A percentile compares a stretch with the other conserved stretches of the same genome.
These are phyloP conservation scores for Ormia ochracea DNA, from an alignment of 2,888 invertebrate genomes.

Conservation along the genomic window DNA sequence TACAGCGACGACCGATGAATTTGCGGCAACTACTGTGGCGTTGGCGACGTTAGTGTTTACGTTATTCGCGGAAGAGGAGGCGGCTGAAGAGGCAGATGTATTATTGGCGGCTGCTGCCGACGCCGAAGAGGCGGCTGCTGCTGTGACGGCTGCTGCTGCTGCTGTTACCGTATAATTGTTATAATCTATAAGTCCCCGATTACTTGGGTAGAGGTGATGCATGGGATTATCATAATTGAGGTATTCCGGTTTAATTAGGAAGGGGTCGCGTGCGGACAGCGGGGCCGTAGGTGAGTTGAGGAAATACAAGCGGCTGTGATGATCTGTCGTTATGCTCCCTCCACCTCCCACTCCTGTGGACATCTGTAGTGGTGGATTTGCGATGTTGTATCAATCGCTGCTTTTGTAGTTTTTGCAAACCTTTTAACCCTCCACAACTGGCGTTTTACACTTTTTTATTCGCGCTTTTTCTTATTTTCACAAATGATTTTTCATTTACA, in stretches of 20 bases:
- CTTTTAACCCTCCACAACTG: slow-evolving; percentile 43
- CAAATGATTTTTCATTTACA: slow-evolving; percentile 35
- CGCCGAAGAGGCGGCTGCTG: slow-evolving; percentile 60
- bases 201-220: slow-evolving; percentile 74
- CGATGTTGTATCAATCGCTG: slow-evolving; percentile 66
- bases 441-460: slow-evolving; percentile 28
- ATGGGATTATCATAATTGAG: slow-evolving; percentile 75
- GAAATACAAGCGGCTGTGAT: slow-evolving; percentile 74
- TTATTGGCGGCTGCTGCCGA: slow-evolving; percentile 56
- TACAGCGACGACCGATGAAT: slow-evolving; percentile 62
- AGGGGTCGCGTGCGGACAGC: slow-evolving; percentile 71
- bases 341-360: slow-evolving; percentile 76
- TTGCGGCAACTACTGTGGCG: slow-evolving; percentile 68
- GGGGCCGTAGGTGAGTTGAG: slow-evolving; percentile 73
- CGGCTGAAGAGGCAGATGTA: slow-evolving; percentile 63
- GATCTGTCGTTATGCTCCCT: slow-evolving; percentile 75
- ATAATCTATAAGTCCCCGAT: slow-evolving; percentile 73
- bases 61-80: slow-evolving; percentile 60
- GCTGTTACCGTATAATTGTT: slow-evolving; percentile 70
- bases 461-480: slow-evolving; percentile 52
- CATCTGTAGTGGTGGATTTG: slow-evolving; percentile 71
- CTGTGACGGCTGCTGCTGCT: slow-evolving; percentile 68
- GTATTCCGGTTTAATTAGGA: slow-evolving; percentile 74
- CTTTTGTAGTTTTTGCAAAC: slow-evolving; percentile 38
- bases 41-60: slow-evolving; percentile 61